A percentile compares a stretch with the other conserved stretches of the same genome.
Evolutionary conservation across 1,140 invertebrate genomes (phyloP).

Genomic region (Drosophila takahashii): DNA sequence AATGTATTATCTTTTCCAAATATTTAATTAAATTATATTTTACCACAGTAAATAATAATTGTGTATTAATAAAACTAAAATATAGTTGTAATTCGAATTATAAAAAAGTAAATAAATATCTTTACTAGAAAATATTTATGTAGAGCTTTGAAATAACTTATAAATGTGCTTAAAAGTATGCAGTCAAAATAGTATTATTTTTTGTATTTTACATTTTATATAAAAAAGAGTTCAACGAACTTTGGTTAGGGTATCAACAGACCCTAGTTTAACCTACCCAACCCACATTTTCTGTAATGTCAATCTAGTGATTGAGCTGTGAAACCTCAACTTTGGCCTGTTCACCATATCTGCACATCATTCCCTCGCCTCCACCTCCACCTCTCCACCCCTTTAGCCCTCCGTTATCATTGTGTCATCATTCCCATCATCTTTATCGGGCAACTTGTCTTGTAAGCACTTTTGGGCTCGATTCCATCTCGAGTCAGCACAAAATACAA

Average conservation of each 20-base stretch:
- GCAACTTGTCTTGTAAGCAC: slow-evolving; percentile 43
- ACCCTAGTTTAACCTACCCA: background rate
- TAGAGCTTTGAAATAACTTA: no score
- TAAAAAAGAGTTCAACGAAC: background rate
- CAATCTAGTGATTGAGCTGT: slow-evolving; percentile 74
- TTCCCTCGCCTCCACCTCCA: background rate
- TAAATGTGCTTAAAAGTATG: no score
- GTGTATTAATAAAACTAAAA: no score
- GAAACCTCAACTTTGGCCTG: slow-evolving; percentile 16
- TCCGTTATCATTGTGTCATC: slow-evolving; percentile 42
- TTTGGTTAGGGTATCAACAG: background rate
- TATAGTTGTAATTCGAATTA: no score
- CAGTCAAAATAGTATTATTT: no score
- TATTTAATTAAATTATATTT: no score
- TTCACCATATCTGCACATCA: slow-evolving; percentile 2
- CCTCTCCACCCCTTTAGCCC: no score
- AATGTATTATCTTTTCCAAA: no score
- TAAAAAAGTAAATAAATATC: no score
- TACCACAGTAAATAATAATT: no score
- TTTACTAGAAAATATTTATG: no score
- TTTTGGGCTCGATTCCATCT: slow-evolving; percentile 13
- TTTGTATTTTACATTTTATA: no score
- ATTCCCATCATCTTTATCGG: slow-evolving; percentile 42
- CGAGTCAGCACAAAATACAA: slow-evolving; percentile 53
- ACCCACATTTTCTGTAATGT: slow-evolving; percentile 20